Evolutionary conservation across 2,113 vertebrate genomes (phyloP).

Genomic region (Ptychochromis oligacanthus): DNA sequence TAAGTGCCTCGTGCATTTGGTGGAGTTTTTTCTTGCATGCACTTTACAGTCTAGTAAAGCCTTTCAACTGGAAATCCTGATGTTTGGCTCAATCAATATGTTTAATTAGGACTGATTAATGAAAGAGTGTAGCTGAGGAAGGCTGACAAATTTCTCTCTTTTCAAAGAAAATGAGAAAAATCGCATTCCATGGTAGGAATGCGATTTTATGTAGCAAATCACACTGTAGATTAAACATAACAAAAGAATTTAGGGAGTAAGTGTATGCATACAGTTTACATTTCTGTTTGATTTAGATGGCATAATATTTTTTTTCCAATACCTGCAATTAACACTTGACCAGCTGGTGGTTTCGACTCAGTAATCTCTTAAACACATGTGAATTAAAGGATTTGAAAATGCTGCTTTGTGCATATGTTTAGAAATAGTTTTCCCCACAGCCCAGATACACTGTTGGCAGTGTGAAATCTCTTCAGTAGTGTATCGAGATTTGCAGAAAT

Average conservation of each 20-base stretch:
- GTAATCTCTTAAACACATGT: slow-evolving; percentile 37
- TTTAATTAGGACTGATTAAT: slow-evolving; percentile 94
- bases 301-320: slow-evolving; percentile 34
- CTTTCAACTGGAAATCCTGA: slow-evolving; percentile 76
- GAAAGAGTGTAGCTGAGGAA: slow-evolving; percentile 74
- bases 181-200: slow-evolving; percentile 39
- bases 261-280: neutral
- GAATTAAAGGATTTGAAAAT: slow-evolving; percentile 40
- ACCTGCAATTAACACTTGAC: slow-evolving; percentile 39
- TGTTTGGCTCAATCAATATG: slow-evolving; percentile 84
- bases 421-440: slow-evolving; percentile 10
- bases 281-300: slow-evolving; percentile 14
- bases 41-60: slow-evolving; percentile 77
- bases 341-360: slow-evolving; percentile 24
- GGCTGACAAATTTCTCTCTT: slow-evolving; percentile 77
- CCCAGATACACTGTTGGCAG: neutral
- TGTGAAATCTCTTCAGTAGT: slow-evolving; percentile 5
- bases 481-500: neutral
- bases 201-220: slow-evolving; percentile 12
- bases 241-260: neutral
- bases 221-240: slow-evolving; percentile 10
- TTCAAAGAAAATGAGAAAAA: slow-evolving; percentile 62
- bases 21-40: slow-evolving; percentile 31
- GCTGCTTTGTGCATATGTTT: slow-evolving; percentile 3
- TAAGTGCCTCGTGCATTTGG: slow-evolving; percentile 38